Percentiles rank a stretch among this genome's conserved stretches.
Conservation (phyloP, 2,888 invertebrate species). For the Acanthococcus lagerstroemiae region DNA sequence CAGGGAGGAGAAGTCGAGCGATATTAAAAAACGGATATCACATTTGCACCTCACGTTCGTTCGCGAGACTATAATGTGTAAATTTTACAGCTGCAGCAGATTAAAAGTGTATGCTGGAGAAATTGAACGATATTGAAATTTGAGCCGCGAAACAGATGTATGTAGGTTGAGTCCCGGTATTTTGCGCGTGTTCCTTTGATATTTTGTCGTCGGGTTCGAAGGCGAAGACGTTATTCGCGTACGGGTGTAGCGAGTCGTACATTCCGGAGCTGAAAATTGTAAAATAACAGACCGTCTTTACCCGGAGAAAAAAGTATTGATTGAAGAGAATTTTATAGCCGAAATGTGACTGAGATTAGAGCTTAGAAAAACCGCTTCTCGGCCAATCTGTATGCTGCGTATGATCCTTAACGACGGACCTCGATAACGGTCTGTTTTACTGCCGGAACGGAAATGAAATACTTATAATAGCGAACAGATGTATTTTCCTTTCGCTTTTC, state of each 20-base stretch:
- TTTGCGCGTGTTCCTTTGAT: neutral
- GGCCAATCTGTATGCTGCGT: neutral
- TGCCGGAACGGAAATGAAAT: slow-evolving; percentile 24
- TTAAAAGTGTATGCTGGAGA: neutral
- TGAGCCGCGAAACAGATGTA: neutral
- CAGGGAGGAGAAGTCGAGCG: too few relatives aligned
- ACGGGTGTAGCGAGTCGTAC: neutral
- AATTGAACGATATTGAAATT: neutral
- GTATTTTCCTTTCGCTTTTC: slow-evolving; percentile 15
- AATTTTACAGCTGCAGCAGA: neutral
- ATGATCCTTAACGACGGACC: slow-evolving; percentile 24
- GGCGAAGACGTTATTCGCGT: neutral
- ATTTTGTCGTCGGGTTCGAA: neutral
- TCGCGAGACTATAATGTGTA: neutral
- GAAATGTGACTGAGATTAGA: neutral
- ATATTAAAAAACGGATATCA: neutral
- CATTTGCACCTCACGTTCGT: neutral
- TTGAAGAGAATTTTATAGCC: neutral
- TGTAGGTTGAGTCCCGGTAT: neutral
- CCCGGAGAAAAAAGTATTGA: neutral
- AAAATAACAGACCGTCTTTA: neutral
- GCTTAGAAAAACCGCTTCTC: neutral
- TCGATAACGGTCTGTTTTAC: slow-evolving; percentile 29
- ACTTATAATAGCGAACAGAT: slow-evolving; percentile 22
- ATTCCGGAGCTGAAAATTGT: too few relatives aligned